Base-by-base conservation (phyloP, 2,888 invertebrate species). In the Chrysolina oricalcia region DNA sequence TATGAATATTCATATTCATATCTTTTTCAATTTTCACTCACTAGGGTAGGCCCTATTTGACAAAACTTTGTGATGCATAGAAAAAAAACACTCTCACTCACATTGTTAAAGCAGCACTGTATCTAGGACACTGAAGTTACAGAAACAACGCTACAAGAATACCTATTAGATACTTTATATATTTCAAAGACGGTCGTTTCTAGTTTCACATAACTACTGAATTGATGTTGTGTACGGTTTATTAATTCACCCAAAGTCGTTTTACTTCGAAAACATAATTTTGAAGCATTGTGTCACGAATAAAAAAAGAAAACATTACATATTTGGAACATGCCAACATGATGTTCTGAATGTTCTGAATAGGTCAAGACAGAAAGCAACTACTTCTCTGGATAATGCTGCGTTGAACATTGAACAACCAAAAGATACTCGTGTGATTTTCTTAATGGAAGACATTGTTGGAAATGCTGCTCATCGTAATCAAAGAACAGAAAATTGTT, bases 41-140 rank as follows among this genome's bases (percentile, higher is more conserved):
- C 43, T 43, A 43, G 11, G 43, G 8, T 6, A 43, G 5, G 43
- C 15, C 43, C 50, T 17, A 19, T 19, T 15, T 9, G 3, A 50
- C 6, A 4, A 27, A n/a, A 35, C 10, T 13, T 27, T 0, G 0
- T 27, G 9, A 4, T 59, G 23, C 1, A 59, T 15, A 13, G 10
- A 35, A 13, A 27, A 27, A 59, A 59, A 59, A n/a, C n/a, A 59
- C 27, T 59, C 35, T 59, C 68, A 68, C 68, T 53, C 21, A 68
- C 68, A 68, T 68, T 40, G 17, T 68, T n/a, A 53, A 35, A 21
- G 17, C 19, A 27, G 59, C 67, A 67, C 67, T 53, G 68, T 50
- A 53, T 68, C 41, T 56, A 68, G 68, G 53, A 41, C 68, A 68
- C 41, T 8, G 23, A 17, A 56, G 23, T 56, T 56, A 11, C n/a